Evolutionary conservation across 2,113 vertebrate genomes (phyloP).

Genomic region (Sitta europaea): DNA sequence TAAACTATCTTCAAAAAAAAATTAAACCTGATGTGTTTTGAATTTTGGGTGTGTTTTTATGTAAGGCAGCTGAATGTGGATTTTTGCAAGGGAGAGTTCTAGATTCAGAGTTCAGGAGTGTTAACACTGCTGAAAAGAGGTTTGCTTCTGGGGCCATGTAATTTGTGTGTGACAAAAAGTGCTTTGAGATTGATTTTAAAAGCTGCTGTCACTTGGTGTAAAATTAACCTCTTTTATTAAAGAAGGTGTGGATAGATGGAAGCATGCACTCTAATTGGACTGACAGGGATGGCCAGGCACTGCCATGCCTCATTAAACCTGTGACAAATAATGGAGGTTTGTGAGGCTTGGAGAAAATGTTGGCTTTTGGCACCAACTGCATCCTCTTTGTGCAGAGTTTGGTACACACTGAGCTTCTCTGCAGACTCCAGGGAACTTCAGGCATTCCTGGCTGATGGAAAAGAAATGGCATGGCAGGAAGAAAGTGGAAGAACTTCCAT

Average conservation of each 20-base stretch:
- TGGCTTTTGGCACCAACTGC: neutral
- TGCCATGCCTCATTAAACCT: neutral
- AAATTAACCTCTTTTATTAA: neutral
- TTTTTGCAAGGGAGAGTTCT: neutral
- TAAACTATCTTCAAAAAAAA: neutral
- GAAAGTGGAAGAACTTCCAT: neutral
- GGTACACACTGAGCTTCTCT: neutral
- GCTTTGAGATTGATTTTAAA: neutral
- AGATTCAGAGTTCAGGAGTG: neutral
- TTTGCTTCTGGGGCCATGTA: neutral
- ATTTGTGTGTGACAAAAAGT: neutral
- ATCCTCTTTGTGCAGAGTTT: neutral
- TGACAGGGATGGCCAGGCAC: neutral
- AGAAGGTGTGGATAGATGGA: neutral
- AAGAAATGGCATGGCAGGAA: neutral
- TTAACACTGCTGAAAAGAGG: neutral
- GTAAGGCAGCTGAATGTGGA: neutral
- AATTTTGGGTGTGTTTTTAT: neutral
- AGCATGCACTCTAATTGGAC: neutral
- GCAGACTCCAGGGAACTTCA: neutral
- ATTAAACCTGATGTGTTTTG: neutral
- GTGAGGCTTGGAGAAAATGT: neutral
- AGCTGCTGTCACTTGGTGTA: constrained; percentile 12
- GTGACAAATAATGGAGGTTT: neutral
- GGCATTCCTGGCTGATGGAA: neutral